Conservation (phyloP, 64 coral and sea anemone genomes). For the Montipora capricornis region DNA sequence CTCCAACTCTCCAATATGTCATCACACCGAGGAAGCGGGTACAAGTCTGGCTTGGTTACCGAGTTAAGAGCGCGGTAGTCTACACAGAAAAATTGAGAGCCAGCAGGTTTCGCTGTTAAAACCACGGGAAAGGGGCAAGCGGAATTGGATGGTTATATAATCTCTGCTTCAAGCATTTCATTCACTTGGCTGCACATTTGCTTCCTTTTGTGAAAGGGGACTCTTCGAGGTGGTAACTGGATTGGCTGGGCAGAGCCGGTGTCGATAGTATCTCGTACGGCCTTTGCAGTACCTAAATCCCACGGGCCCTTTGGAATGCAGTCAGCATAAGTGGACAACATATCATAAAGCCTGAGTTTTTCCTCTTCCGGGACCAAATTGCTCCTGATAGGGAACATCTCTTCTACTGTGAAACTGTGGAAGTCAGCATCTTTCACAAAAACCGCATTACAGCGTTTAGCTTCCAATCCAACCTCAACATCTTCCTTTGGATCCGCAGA, state of each 20-base stretch:
- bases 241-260: neutral
- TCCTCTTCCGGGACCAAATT: too few relatives aligned
- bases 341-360: too few relatives aligned
- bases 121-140: constrained; percentile 4
- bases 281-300: neutral
- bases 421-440: too few relatives aligned
- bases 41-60: too few relatives aligned
- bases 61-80: too few relatives aligned
- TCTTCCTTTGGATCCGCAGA: neutral
- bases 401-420: too few relatives aligned
- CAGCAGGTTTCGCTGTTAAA: neutral
- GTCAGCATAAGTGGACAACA: neutral
- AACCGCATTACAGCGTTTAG: neutral
- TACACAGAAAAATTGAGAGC: too few relatives aligned
- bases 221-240: neutral
- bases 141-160: constrained; percentile 7
- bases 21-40: too few relatives aligned
- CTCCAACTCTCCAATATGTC: too few relatives aligned
- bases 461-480: neutral
- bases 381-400: too few relatives aligned
- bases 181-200: neutral
- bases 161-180: constrained; percentile 15
- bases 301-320: neutral
- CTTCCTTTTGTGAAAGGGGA: neutral
- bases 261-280: neutral